These are phyloP conservation scores for Dicyrtoma fusca DNA, from an alignment of 2,888 invertebrate species.

Conservation along the genomic window DNA sequence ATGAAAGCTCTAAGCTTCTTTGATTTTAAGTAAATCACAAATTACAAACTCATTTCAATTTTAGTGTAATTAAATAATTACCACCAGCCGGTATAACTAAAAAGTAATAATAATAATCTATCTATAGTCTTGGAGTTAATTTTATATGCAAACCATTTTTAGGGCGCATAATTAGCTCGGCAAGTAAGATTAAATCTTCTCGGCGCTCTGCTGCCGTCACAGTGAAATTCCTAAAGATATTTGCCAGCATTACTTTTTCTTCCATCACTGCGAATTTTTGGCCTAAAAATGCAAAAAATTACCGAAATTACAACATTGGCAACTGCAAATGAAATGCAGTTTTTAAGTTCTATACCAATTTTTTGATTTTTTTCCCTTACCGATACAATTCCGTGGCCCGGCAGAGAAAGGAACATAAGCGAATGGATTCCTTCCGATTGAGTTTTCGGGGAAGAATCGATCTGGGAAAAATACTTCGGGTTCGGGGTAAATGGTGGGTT, in stretches of 20 bases:
- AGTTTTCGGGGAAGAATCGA: conserved; percentile 30
- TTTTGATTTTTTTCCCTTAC: conserved; percentile 3
- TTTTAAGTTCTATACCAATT: no score
- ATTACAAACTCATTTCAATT: no score
- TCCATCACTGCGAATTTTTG: conserved; percentile 67
- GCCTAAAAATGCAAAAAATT: conserved; percentile 57
- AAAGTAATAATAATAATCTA: no score
- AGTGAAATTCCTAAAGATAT: conserved; percentile 65
- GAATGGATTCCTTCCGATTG: conserved; percentile 13
- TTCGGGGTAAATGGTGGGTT: conserved; percentile 31
- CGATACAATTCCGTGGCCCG: conserved; percentile 39
- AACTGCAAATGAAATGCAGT: no score
- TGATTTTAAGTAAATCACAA: no score
- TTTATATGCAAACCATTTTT: conserved; percentile 12
- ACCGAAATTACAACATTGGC: no score
- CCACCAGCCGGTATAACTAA: no score
- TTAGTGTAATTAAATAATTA: no score
- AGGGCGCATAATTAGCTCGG: conserved; percentile 67
- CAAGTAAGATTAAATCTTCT: conserved; percentile 65
- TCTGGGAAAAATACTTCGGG: conserved; percentile 36
- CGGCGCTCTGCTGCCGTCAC: conserved; percentile 65
- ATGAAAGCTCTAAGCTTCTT: no score
- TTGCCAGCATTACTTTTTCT: conserved; percentile 66
- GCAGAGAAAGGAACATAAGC: conserved; percentile 39
- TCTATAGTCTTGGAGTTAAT: conserved; percentile 2